A percentile compares a stretch with the other conserved stretches of the same genome.
phyloP scores from a whole-genome alignment of 2,797 vertebrate genomes.

The Huso huso region DNA sequence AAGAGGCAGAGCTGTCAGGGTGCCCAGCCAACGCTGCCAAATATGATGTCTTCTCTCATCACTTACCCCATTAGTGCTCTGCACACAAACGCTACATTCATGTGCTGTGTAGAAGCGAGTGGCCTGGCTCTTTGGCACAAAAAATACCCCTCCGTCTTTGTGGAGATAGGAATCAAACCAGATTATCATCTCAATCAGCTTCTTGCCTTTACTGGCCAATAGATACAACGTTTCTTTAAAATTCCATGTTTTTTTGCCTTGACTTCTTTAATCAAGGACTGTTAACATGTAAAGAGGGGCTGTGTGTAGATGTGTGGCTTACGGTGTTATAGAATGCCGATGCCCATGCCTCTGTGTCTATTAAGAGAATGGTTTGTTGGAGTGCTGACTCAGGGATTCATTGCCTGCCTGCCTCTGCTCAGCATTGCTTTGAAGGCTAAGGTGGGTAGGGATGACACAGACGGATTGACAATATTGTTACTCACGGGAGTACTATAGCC shows the following conservation, averaged over 20 bases:
- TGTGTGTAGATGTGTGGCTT: no score
- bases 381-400: background rate
- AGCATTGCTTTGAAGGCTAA: background rate
- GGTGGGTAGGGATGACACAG: background rate
- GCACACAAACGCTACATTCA: slow-evolving; percentile 20
- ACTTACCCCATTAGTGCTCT: slow-evolving; percentile 19
- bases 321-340: background rate
- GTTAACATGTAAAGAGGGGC: no score
- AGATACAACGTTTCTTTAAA: no score
- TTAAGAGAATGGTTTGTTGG: slow-evolving; percentile 2
- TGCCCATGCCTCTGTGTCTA: background rate
- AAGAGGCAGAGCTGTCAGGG: slow-evolving; percentile 21
- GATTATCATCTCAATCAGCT: no score
- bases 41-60: slow-evolving; percentile 34
- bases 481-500: background rate
- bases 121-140: background rate
- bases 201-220: no score
- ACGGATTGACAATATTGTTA: background rate
- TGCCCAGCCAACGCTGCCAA: slow-evolving; percentile 28
- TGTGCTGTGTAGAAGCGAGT: background rate
- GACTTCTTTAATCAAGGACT: no score
- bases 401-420: background rate
- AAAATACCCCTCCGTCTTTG: no score
- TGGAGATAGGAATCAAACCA: no score
- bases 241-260: no score